These are phyloP conservation scores for Stomatorhinus ivindoensis DNA, from an alignment of 2,113 vertebrate species.

Conservation along the genomic window DNA sequence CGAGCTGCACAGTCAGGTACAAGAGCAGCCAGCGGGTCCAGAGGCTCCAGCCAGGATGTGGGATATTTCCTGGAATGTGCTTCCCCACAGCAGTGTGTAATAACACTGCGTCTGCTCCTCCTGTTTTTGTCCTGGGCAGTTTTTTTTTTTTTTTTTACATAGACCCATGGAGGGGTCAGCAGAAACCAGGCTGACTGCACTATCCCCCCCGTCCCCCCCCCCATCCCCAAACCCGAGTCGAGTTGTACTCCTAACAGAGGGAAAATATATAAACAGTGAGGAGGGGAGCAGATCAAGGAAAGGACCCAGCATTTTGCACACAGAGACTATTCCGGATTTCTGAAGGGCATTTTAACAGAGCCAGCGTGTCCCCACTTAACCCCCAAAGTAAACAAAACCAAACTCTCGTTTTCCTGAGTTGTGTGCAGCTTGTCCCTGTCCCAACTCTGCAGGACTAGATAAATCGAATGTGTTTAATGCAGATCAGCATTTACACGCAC, in stretches of 20 bases:
- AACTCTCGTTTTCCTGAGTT: not conserved
- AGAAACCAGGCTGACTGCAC: not conserved
- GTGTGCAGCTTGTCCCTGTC: not conserved
- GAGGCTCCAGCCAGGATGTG: slow-evolving; percentile 61
- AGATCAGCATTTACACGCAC: not conserved
- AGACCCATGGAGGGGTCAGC: not conserved
- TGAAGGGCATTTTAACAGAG: not conserved
- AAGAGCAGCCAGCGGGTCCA: slow-evolving; percentile 49
- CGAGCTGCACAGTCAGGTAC: slow-evolving; percentile 44
- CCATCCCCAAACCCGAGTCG: not conserved
- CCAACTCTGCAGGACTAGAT: not conserved
- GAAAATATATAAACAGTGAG: not conserved
- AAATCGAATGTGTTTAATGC: not conserved
- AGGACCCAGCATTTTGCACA: not conserved
- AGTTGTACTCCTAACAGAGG: not conserved
- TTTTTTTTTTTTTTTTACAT: not conserved
- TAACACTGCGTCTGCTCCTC: slow-evolving; percentile 49
- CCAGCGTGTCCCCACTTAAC: not conserved
- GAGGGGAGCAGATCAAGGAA: not conserved
- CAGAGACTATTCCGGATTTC: not conserved
- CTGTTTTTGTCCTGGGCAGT: slow-evolving; percentile 45
- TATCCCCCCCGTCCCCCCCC: not conserved
- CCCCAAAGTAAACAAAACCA: not conserved
- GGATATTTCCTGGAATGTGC: slow-evolving; percentile 74
- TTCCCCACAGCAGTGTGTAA: slow-evolving; percentile 56